Evolutionary conservation across 2,113 vertebrate species (phyloP).

Genomic region (Callospermophilus lateralis): DNA sequence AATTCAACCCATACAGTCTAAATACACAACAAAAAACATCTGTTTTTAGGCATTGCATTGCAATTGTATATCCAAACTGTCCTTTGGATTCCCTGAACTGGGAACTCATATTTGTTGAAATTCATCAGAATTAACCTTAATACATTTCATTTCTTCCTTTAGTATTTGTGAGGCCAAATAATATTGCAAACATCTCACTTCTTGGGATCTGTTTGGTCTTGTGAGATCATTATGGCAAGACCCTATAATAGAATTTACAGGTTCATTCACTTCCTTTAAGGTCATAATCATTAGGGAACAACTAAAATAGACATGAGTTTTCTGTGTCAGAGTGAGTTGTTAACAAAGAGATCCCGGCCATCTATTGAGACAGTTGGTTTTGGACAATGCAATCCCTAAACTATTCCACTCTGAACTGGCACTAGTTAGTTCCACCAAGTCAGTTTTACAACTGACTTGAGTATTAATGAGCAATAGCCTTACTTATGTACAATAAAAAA

Average conservation of each 20-base stretch:
- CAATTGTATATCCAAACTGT: constrained; percentile 5
- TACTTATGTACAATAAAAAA: constrained; percentile 79
- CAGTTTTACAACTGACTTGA: constrained; percentile 74
- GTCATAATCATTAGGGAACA: background rate
- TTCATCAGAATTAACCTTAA: background rate
- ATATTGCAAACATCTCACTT: constrained; percentile 13
- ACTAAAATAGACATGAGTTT: background rate
- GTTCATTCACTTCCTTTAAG: background rate
- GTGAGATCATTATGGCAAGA: background rate
- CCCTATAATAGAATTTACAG: background rate
- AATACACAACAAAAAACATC: background rate
- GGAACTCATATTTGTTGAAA: constrained; percentile 14
- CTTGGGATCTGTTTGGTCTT: constrained; percentile 15
- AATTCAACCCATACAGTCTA: background rate
- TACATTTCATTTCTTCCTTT: background rate
- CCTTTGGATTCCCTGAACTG: background rate
- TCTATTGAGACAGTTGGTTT: constrained; percentile 52
- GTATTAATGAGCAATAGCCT: constrained; percentile 75
- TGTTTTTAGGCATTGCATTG: constrained; percentile 14
- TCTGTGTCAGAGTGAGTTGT: background rate
- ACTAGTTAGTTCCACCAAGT: constrained; percentile 78
- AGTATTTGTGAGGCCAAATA: constrained; percentile 5
- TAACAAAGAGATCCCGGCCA: constrained; percentile 59
- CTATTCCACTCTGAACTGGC: constrained; percentile 73
- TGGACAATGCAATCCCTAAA: constrained; percentile 73